These are phyloP conservation scores for Phoxinus phoxinus DNA, from an alignment of 2,113 vertebrate species.

Conservation along the genomic window DNA sequence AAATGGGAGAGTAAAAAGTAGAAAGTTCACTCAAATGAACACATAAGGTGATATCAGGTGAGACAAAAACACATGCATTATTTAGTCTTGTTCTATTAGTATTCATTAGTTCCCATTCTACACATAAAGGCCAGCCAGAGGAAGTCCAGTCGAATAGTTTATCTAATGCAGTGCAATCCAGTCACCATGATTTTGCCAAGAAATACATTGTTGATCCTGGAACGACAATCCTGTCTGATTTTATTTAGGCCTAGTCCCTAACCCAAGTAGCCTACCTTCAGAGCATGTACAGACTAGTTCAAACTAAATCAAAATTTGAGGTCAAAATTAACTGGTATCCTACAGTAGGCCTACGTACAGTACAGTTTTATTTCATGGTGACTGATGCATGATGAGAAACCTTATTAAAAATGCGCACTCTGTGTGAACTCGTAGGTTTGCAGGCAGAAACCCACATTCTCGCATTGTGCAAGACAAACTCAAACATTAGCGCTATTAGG, in stretches of 20 bases:
- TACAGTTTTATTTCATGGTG: no score
- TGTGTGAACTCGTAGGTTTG: neutral
- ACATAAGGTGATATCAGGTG: neutral
- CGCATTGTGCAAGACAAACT: neutral
- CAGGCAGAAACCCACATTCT: neutral
- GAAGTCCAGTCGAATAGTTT: neutral
- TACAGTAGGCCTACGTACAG: no score
- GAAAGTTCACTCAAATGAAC: neutral
- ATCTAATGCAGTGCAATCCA: slow-evolving; percentile 18
- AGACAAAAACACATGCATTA: slow-evolving; percentile 5
- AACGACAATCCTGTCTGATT: no score
- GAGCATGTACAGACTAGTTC: no score
- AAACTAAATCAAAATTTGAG: no score
- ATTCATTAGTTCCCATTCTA: slow-evolving; percentile 30
- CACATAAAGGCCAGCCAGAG: neutral
- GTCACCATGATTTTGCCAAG: no score
- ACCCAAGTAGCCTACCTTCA: no score
- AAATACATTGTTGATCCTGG: no score
- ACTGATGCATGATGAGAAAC: slow-evolving; percentile 14
- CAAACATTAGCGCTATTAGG: neutral
- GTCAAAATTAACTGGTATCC: no score
- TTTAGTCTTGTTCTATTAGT: neutral
- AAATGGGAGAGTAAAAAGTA: neutral
- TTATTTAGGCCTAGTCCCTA: no score
- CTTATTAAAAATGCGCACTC: slow-evolving; percentile 35